Base-by-base conservation (phyloP, 2,888 invertebrate genomes). In the Cepaea hortensis region DNA sequence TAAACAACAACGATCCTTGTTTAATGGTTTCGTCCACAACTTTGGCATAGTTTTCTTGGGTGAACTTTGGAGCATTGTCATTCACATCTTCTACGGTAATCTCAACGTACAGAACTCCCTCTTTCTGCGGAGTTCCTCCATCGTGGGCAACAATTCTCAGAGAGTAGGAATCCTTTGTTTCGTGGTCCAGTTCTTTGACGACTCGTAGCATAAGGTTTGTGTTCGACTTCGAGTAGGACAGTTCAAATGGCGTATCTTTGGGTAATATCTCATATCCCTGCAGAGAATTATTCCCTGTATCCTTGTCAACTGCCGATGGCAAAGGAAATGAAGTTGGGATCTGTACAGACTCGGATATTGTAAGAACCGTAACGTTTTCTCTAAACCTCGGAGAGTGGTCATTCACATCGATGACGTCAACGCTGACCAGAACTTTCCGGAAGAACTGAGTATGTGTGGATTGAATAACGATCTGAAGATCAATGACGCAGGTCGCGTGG, bases 321-420 rank as follows among this genome's bases (percentile, higher is more conserved):
- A 92, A 88, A 7, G 90, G 90, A 76, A 91, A 90, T 9, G 90
- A 88, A 9, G 90, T 88, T 11, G 90, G 90, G 15, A 91, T 87
- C 9, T 87, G 81, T 5, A 92, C 90, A 9, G 90, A 89, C 84
- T 93, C 93, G 2, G 92, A 91, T 62, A 93, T 90, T 3, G 90
- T 87, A 9, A 93, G 70, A 81, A 88, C 81, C 9, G 90, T 86
- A n/a, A 87, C 87, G 46, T 90, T 85, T 46, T 84, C 84, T 4
- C 90, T 87, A 88, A 93, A 94, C 46, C 85, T 85, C 11, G 94
- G 94, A 46, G 91, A 82, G 89, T 94, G 91, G 85, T 94, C 94
- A 88, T 94, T 94, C 18, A 92, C 90, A 88, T 94, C 94, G 48
- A 91, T 87, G n/a, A 94, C 88, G 80, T 90, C 90, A n/a, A 94